Base-by-base conservation (phyloP, 2,797 vertebrate species). In the Percopsis omiscomaycus region DNA sequence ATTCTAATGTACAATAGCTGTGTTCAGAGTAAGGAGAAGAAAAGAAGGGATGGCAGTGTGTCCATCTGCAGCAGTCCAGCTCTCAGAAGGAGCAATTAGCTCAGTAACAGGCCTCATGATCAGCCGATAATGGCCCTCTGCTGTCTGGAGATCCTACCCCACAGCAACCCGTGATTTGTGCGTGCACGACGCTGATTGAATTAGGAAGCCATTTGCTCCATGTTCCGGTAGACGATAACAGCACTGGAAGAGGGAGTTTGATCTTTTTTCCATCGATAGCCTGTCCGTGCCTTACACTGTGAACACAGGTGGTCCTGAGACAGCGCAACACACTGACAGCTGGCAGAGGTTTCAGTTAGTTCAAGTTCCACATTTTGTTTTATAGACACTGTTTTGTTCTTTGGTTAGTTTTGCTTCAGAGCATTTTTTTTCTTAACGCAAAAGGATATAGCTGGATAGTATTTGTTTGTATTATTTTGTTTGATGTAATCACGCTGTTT, bases 151-250 rank as follows among this genome's bases (percentile, higher is more conserved):
- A 91, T 87, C 89, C 85, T 87, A 89, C 92, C 92, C 90, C 80
- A 85, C 87, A 75, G 69, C 68, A 73, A 92, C 91, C 89, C 89
- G 75, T 96, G 94, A 98, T 96, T 94, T 90, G 94, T 96, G 96
- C 94, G 94, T 69, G 75, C 89, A 92, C 90, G 88, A 91, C 78
- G 81, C 89, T 94, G 94, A 98, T 98, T 95, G 83, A 94, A 97
- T 98, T 97, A 96, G 85, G 90, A 90, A 85, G 90, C 95, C 94
- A 96, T 98, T 96, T 96, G 93, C 91, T 92, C 73, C 82, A 58
- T 90, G 86, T 93, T 92, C 91, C 88, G 87, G 90, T 89, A 87
- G 89, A 92, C 88, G 88, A 93, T 93, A 88, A 87, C 86, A 90
- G 86, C 82, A 86, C 91, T 83, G 84, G 89, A 75, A 86, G 88